A percentile compares a stretch with the other conserved stretches of the same genome.
phyloP scores from a whole-genome alignment of 2,888 invertebrate species.

The Galeopsomyia nigrocyanea region DNA sequence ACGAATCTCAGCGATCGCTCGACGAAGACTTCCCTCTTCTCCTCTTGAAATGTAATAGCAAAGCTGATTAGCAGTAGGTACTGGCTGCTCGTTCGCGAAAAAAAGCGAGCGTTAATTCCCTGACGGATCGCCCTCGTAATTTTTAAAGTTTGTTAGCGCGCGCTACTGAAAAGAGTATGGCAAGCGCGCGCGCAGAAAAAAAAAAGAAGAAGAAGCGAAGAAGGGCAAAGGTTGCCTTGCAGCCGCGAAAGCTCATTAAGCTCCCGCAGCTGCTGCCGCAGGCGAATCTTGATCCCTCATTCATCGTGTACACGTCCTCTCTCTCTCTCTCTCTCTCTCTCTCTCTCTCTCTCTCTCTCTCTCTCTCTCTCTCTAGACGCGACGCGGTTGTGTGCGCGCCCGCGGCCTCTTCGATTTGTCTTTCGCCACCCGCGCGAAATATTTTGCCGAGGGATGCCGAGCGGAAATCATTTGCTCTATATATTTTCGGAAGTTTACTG shows the following conservation, averaged over 20 bases:
- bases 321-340: too few species aligned
- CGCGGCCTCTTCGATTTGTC: too few species aligned
- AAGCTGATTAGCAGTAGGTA: slow-evolving; percentile 20
- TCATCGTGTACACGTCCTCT: slow-evolving; percentile 16
- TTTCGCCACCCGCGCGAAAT: too few species aligned
- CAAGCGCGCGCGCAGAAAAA: slow-evolving; percentile 48
- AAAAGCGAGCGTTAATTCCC: slow-evolving; percentile 12
- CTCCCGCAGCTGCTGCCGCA: slow-evolving; percentile 20
- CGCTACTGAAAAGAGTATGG: slow-evolving; percentile 32
- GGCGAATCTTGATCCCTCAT: slow-evolving; percentile 39
- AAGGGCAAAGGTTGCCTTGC: slow-evolving; percentile 33
- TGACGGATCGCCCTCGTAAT: slow-evolving; percentile 34
- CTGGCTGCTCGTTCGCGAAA: neutral
- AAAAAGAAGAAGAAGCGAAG: slow-evolving; percentile 19
- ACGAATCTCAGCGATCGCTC: neutral
- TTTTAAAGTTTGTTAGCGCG: slow-evolving; percentile 33
- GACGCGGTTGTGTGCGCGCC: slow-evolving; percentile 39
- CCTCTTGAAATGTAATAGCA: neutral
- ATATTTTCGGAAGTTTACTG: too few species aligned
- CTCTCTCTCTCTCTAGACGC: neutral
- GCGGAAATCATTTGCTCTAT: too few species aligned
- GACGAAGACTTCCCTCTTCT: too few species aligned
- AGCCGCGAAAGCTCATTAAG: slow-evolving; percentile 41
- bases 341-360: too few species aligned
- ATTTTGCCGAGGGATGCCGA: too few species aligned